Percentiles rank a stretch among this genome's conserved stretches.
Evolutionary conservation across 1,140 invertebrate genomes (phyloP).

Genomic region (Drosophila burlai): DNA sequence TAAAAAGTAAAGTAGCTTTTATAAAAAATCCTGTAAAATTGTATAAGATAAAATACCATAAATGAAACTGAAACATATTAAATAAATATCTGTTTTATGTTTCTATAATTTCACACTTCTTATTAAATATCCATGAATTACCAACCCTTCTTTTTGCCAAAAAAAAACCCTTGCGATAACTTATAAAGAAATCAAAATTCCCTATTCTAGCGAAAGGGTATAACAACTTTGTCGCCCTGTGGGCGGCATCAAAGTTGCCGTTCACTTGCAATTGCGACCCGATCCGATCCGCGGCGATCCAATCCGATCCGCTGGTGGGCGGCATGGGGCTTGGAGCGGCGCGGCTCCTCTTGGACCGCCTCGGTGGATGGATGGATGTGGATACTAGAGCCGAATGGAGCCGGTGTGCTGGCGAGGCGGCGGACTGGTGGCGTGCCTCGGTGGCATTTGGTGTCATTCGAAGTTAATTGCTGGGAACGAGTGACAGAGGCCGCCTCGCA

Average conservation of each 20-base stretch:
- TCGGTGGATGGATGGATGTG: conserved; percentile 32
- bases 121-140: not conserved
- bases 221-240: conserved; percentile 58
- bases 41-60: too few relatives aligned
- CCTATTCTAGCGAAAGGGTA: conserved; percentile 6
- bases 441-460: conserved; percentile 83
- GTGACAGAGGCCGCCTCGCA: conserved; percentile 51
- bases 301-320: conserved; percentile 62
- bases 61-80: too few relatives aligned
- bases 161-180: not conserved
- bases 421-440: conserved; percentile 68
- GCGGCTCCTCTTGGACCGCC: conserved; percentile 25
- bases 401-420: conserved; percentile 10
- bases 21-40: too few relatives aligned
- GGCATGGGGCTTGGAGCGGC: conserved; percentile 29
- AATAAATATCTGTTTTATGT: too few relatives aligned
- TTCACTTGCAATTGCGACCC: conserved; percentile 72
- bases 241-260: conserved; percentile 81
- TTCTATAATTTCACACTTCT: not conserved
- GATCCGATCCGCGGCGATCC: conserved; percentile 38
- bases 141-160: not conserved
- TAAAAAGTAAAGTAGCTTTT: too few relatives aligned
- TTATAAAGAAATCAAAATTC: not conserved
- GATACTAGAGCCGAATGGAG: conserved; percentile 7
- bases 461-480: conserved; percentile 83